Evolutionary conservation across 1,140 invertebrate species (phyloP).

Genomic region (Druon quercuslanigerum): DNA sequence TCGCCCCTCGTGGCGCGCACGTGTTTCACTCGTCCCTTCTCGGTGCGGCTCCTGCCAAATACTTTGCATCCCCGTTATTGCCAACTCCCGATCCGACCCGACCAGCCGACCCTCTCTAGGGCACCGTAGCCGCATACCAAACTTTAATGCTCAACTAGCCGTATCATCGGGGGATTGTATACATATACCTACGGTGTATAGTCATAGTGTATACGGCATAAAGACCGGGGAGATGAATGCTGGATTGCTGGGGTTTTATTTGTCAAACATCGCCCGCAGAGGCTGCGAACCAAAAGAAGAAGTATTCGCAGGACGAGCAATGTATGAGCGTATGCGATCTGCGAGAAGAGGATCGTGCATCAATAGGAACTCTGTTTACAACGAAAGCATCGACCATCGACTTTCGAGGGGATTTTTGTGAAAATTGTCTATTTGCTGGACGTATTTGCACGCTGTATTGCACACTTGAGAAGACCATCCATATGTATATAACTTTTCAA

Average conservation of each 20-base stretch:
- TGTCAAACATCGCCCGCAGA: slow-evolving; percentile 59
- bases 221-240: slow-evolving; percentile 50
- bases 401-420: slow-evolving; percentile 19
- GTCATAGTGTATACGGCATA: slow-evolving; percentile 43
- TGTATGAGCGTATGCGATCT: background rate
- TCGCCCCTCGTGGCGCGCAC: slow-evolving; percentile 51
- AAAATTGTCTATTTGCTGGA: slow-evolving; percentile 28
- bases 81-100: background rate
- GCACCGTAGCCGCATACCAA: slow-evolving; percentile 61
- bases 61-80: slow-evolving; percentile 41
- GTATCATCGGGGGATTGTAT: slow-evolving; percentile 62
- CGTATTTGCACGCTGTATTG: slow-evolving; percentile 28
- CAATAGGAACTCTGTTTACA: slow-evolving; percentile 19
- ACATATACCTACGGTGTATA: too few species aligned
- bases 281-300: slow-evolving; percentile 26
- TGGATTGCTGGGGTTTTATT: slow-evolving; percentile 61
- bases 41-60: slow-evolving; percentile 28
- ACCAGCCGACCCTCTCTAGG: slow-evolving; percentile 43
- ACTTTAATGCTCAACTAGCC: slow-evolving; percentile 69
- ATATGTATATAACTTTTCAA: slow-evolving; percentile 31
- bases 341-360: slow-evolving; percentile 4
- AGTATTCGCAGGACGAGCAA: slow-evolving; percentile 20
- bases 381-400: slow-evolving; percentile 21
- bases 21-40: slow-evolving; percentile 42
- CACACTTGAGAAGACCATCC: slow-evolving; percentile 25